Conservation (phyloP, 1,140 invertebrate species). For the Paraescarpia echinospica region DNA sequence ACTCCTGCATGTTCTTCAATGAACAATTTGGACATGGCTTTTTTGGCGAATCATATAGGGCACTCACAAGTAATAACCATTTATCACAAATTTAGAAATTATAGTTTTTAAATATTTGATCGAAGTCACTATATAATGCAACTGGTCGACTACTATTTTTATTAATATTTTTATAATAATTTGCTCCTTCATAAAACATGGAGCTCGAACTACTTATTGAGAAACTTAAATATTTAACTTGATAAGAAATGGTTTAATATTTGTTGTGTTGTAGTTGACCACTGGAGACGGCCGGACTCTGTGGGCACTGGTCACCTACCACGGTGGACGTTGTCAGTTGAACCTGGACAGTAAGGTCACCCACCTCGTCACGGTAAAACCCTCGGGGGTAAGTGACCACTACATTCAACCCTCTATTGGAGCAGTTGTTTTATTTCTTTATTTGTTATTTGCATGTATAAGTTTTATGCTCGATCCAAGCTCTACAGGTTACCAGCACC, state of each 20-base stretch:
- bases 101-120: too few species aligned
- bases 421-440: neutral
- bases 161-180: too few species aligned
- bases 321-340: conserved; percentile 76
- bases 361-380: conserved; percentile 74
- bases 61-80: too few species aligned
- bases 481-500: too few species aligned
- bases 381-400: conserved; percentile 63
- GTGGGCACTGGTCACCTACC: conserved; percentile 77
- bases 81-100: too few species aligned
- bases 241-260: neutral
- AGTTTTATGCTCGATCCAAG: neutral
- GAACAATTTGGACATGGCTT: too few species aligned
- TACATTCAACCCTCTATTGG: neutral
- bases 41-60: too few species aligned
- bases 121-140: too few species aligned
- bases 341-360: conserved; percentile 73
- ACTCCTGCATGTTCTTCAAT: too few species aligned
- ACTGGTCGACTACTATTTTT: too few species aligned
- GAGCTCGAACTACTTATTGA: too few species aligned
- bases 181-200: too few species aligned
- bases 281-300: conserved; percentile 69
- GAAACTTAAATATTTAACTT: neutral
- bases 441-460: neutral
- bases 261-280: conserved; percentile 55